A percentile compares a stretch with the other conserved stretches of the same genome.
Evolutionary conservation across 2,113 vertebrate genomes (phyloP).

Genomic region (Emberiza fucata): DNA sequence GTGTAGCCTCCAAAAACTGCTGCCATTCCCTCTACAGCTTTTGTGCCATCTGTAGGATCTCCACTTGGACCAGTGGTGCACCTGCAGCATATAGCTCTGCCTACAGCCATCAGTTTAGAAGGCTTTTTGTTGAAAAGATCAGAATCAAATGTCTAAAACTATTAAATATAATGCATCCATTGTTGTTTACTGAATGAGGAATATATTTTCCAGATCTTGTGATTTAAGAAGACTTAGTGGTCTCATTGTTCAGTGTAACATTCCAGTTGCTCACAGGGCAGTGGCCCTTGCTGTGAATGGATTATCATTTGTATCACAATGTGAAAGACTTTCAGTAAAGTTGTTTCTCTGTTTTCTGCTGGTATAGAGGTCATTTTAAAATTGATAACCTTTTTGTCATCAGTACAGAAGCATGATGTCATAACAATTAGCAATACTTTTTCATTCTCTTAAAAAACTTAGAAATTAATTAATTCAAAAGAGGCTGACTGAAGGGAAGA

Average conservation of each 20-base stretch:
- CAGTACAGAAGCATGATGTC: not conserved
- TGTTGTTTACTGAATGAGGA: conserved; percentile 26
- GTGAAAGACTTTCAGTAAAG: not conserved
- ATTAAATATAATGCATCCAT: not conserved
- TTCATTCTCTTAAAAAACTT: not conserved
- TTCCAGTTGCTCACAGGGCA: conserved; percentile 5
- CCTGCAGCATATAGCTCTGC: not conserved
- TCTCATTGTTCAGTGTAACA: not conserved
- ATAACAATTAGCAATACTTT: not conserved
- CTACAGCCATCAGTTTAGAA: not conserved
- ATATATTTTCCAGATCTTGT: conserved; percentile 27
- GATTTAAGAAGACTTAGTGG: conserved; percentile 1
- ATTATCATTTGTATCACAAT: not conserved
- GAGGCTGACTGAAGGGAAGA: not conserved
- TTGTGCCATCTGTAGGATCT: not conserved
- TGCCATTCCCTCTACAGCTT: not conserved
- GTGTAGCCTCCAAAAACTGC: not conserved
- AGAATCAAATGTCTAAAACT: not conserved
- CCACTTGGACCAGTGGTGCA: not conserved
- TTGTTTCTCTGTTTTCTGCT: not conserved
- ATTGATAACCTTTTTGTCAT: not conserved
- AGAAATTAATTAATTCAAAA: not conserved
- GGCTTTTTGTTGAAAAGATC: not conserved
- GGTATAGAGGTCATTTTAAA: not conserved
- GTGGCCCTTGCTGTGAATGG: not conserved